Base-by-base conservation (phyloP, 2,888 invertebrate species). In the Leptinotarsa haldemani region DNA sequence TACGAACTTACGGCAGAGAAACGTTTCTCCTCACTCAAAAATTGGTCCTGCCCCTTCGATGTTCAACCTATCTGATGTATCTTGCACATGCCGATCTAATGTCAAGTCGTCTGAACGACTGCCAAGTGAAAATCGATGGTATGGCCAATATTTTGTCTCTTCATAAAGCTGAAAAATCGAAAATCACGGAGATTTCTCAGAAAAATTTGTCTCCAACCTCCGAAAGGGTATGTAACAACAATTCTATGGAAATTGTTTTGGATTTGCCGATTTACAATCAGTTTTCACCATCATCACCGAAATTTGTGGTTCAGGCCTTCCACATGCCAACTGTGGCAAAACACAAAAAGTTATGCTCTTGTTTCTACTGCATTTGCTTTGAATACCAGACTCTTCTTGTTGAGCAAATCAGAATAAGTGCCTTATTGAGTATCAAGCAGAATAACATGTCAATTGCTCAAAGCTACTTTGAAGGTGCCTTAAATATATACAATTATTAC, bases 41-140 rank as follows among this genome's bases (percentile, higher is more conserved):
- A 78, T 69, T 84, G 47, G 79, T 84, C 4, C 66, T 86, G 40
- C 85, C 86, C 4, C 73, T 84, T 5, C 80, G 82, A 61, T 81
- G 83, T 13, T 82, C 82, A 13, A 70, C 79, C 20, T 80, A 85
- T 40, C 70, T 86, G 53, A 69, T 79, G 4, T 80, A 83, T 47
- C 75, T 86, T 50, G 84, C 85, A 1, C 78, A 83, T 48, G 83
- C 83, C 15, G 86, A 86, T 77, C 68, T 86, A 9, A 73, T 78
- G 15, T 81, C 83, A 7, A 74, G 74, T 46, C 81, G 82, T 22
- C 79, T 80, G 53, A 81, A 84, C 50, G 83, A 85, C 75, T 85
- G 84, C 71, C 77, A 77, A 64, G 80, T 81, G 2, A 86, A 86
- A 80, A 48, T 85, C 25, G 79, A 80, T 22, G 83, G 82, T 30